phyloP scores from a whole-genome alignment of 2,888 invertebrate species.

The Eristalis pertinax region DNA sequence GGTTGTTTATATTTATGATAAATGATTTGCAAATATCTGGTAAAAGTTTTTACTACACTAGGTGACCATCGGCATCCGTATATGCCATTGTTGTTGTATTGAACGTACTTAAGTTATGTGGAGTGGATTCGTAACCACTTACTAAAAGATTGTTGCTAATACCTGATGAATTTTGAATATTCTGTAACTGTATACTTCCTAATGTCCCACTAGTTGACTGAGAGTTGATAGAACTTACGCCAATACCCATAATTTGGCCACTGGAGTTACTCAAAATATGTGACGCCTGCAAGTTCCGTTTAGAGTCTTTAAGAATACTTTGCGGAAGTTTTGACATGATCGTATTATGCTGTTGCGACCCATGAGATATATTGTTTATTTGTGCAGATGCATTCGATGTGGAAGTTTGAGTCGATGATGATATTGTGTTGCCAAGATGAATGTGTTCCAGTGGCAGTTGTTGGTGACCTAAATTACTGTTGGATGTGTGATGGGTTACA shows the following conservation, averaged over 20 bases:
- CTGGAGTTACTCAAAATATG: conserved; percentile 74
- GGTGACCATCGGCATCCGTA: conserved; percentile 81
- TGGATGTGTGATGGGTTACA: conserved; percentile 80
- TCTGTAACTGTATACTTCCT: conserved; percentile 83
- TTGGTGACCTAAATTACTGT: conserved; percentile 74
- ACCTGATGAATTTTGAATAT: conserved; percentile 83
- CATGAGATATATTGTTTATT: conserved; percentile 73
- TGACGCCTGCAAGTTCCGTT: conserved; percentile 83
- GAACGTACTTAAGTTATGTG: conserved; percentile 80
- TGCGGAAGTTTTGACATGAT: conserved; percentile 83
- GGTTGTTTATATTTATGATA: not conserved
- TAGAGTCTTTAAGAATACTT: conserved; percentile 85
- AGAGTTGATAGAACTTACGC: conserved; percentile 44
- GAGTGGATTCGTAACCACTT: conserved; percentile 78
- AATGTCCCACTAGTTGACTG: conserved; percentile 78
- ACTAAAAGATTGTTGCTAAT: conserved; percentile 79
- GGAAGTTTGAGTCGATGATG: conserved; percentile 78
- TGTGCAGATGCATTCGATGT: conserved; percentile 77
- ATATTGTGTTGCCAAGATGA: conserved; percentile 79
- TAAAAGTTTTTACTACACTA: conserved; percentile 78
- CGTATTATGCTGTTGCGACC: conserved; percentile 72
- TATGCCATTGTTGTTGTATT: conserved; percentile 79
- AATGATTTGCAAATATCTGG: conserved; percentile 3
- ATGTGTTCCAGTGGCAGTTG: conserved; percentile 78
- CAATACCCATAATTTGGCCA: conserved; percentile 65